Evolutionary conservation across 1,140 invertebrate genomes (phyloP), one percentile per base, ranked within the genome.

Genomic region (Planococcus citri): DNA sequence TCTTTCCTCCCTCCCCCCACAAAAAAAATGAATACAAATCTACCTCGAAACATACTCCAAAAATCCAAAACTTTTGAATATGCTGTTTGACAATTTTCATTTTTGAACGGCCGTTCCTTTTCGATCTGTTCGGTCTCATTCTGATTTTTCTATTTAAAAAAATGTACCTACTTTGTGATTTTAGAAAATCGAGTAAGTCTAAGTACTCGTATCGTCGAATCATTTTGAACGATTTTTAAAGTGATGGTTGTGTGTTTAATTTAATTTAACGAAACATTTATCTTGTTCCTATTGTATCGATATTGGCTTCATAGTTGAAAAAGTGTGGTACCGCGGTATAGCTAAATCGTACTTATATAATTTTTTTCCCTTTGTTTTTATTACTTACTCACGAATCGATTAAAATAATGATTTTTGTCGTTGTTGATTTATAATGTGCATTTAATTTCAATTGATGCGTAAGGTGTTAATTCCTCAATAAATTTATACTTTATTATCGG

Each of bases 341-440:
- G 41, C 41, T 51, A 51, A 4, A 17, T 51, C n/a, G n/a, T 51
- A 51, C 4, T n/a, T 70, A 24, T 72, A 21, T 22, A 14, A 38
- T 64, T 70, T 61, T 67, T 29, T 24, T 61, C 25, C 6, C 9
- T 70, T 72, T 72, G 10, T 27, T 67, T 70, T 70, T 71, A 6
- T 33, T 70, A 29, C 29, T 22, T 68, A 24, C 9, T 64, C 24
- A 24, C 60, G 22, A 64, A 64, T 25, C 10, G 20, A 64, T 64
- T 64, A 24, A 60, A 60, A 25, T 58, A 25, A 64, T 27, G 24
- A 64, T 64, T 64, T 64, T 64, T 64, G 21, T 64, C 60, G 9
- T 64, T 64, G 60, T 64, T 64, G 60, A 64, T 64, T 51, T 25
- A 25, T 24, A 64, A 64, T 64, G 60, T 64, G 60, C 60, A 64